Conservation (phyloP, 2,113 vertebrate genomes). For the Sphyrna mokarran region DNA sequence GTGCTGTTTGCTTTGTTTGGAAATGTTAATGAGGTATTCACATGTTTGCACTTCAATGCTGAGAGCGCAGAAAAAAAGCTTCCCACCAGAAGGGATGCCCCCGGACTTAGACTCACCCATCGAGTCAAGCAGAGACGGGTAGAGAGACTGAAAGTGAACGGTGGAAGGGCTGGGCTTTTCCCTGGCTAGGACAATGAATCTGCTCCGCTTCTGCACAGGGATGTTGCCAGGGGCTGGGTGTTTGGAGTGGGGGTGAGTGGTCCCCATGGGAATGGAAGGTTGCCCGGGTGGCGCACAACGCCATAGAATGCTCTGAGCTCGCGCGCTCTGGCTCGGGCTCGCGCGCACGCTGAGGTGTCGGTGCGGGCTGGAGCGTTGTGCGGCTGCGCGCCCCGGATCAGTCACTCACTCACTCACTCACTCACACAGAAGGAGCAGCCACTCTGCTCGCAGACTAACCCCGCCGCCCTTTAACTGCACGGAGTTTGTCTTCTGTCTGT, state of each 20-base stretch:
- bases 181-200: background rate
- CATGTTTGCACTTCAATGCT: background rate
- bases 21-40: background rate
- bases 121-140: background rate
- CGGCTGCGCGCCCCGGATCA: background rate
- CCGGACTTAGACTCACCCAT: background rate
- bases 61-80: background rate
- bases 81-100: background rate
- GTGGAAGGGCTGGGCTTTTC: background rate
- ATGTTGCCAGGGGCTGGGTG: background rate
- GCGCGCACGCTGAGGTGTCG: background rate
- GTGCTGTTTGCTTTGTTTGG: background rate
- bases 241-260: background rate
- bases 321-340: too few relatives aligned
- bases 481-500: background rate
- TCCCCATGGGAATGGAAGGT: background rate
- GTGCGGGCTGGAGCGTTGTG: background rate
- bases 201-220: too few relatives aligned
- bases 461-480: background rate
- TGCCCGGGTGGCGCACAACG: background rate
- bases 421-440: constrained; percentile 33
- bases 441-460: constrained; percentile 40
- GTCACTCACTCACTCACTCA: too few relatives aligned
- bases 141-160: background rate
- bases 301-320: background rate